Percentiles rank a stretch among this genome's conserved stretches.
These are phyloP conservation scores for Ophioninae sp. DNA, from an alignment of 2,888 invertebrate species.

Conservation along the genomic window DNA sequence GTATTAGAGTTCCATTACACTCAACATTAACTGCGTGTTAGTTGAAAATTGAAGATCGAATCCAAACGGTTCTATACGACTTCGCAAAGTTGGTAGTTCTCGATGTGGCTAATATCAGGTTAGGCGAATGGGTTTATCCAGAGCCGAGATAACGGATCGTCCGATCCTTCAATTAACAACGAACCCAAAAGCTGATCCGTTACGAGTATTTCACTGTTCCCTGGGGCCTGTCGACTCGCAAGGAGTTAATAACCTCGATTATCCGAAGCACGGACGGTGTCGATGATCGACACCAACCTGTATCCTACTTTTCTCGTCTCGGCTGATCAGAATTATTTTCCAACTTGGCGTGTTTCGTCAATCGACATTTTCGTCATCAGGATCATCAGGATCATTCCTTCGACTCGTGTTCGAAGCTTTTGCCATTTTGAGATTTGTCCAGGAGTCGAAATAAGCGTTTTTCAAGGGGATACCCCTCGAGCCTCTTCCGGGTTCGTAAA, in stretches of 20 bases:
- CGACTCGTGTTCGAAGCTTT: not conserved
- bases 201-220: no score
- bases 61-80: no score
- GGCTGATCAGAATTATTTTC: slow-evolving; percentile 5
- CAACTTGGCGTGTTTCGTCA: slow-evolving; percentile 18
- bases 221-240: no score
- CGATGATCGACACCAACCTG: slow-evolving; percentile 27
- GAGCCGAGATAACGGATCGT: no score
- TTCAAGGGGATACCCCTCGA: slow-evolving; percentile 51
- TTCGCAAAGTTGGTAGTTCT: no score
- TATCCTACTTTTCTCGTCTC: not conserved
- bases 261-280: slow-evolving; percentile 21
- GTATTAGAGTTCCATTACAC: no score
- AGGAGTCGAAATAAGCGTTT: slow-evolving; percentile 46
- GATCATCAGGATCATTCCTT: not conserved
- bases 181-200: no score
- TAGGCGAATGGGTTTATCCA: no score
- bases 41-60: no score
- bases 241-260: slow-evolving; percentile 33
- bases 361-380: slow-evolving; percentile 11
- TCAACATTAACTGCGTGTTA: no score
- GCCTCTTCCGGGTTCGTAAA: slow-evolving; percentile 50
- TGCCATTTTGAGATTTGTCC: not conserved
- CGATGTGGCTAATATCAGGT: no score
- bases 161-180: no score